Evolutionary conservation across 2,888 invertebrate genomes (phyloP).

Genomic region (Drosophila gaucha): DNA sequence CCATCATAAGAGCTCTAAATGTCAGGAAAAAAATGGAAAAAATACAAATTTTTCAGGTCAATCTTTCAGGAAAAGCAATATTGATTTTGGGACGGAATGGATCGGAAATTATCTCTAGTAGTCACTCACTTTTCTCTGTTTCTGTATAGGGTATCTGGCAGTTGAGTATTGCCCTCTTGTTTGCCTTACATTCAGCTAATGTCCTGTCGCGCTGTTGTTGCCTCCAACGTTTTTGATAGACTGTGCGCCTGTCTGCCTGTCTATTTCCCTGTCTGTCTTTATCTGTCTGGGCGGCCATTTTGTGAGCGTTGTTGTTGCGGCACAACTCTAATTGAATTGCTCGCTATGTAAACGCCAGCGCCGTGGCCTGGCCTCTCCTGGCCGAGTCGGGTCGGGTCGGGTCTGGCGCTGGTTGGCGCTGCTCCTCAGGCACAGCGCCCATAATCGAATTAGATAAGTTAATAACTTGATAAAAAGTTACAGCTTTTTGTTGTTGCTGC

Average conservation of each 20-base stretch:
- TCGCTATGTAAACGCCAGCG: conserved; percentile 62
- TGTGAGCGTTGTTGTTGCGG: conserved; percentile 46
- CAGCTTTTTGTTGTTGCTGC: conserved; percentile 49
- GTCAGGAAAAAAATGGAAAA: too few species aligned
- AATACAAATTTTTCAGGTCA: too few species aligned
- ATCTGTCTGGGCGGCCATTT: conserved; percentile 48
- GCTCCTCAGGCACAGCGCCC: conserved; percentile 50
- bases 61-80: too few species aligned
- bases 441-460: conserved; percentile 81
- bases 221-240: conserved; percentile 33
- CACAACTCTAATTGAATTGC: conserved; percentile 77
- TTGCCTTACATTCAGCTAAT: conserved; percentile 31
- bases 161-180: background rate
- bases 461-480: conserved; percentile 81
- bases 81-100: too few species aligned
- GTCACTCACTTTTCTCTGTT: too few species aligned
- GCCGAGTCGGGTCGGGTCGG: background rate
- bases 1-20: too few species aligned
- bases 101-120: too few species aligned
- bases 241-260: conserved; percentile 29
- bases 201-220: conserved; percentile 46
- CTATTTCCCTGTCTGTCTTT: conserved; percentile 33
- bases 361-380: conserved; percentile 1
- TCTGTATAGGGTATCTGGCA: background rate
- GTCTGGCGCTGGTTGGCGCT: conserved; percentile 6